Evolutionary conservation across 2,888 invertebrate genomes (phyloP).

Genomic region (Urechis unicinctus): DNA sequence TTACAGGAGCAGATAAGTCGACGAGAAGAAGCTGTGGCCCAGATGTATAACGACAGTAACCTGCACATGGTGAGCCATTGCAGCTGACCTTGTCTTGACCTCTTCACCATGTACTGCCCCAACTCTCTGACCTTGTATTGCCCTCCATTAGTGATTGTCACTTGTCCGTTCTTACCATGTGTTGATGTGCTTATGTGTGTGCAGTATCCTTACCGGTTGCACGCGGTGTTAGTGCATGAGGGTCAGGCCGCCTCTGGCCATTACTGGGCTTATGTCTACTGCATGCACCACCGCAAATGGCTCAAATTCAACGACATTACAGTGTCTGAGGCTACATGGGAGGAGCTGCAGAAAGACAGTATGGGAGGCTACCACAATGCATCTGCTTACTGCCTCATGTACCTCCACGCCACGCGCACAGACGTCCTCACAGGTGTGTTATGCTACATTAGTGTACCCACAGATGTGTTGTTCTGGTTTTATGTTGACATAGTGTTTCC

Average conservation of each 20-base stretch:
- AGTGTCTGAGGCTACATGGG: conserved; percentile 51
- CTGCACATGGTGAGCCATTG: too few relatives aligned
- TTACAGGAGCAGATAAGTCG: neutral
- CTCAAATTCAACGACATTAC: conserved; percentile 53
- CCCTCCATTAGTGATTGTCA: too few relatives aligned
- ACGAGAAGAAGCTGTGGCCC: neutral
- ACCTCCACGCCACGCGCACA: conserved; percentile 42
- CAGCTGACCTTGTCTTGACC: too few relatives aligned
- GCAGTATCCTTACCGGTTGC: conserved; percentile 50
- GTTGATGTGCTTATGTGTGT: conserved; percentile 4
- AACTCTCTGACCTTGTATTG: too few relatives aligned
- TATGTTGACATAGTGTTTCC: neutral
- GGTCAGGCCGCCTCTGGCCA: conserved; percentile 54
- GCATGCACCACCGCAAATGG: conserved; percentile 42
- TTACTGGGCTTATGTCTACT: conserved; percentile 54
- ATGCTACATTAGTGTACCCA: neutral
- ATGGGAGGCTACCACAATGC: conserved; percentile 53
- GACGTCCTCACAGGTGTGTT: conserved; percentile 26
- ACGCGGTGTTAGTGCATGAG: conserved; percentile 54
- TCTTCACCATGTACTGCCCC: too few relatives aligned
- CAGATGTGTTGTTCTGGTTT: neutral
- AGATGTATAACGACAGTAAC: neutral
- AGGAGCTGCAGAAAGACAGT: conserved; percentile 51
- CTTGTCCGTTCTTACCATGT: neutral
- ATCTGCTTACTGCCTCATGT: conserved; percentile 53